Evolutionary conservation across 2,888 invertebrate species (phyloP).

Genomic region (Apamea anceps): DNA sequence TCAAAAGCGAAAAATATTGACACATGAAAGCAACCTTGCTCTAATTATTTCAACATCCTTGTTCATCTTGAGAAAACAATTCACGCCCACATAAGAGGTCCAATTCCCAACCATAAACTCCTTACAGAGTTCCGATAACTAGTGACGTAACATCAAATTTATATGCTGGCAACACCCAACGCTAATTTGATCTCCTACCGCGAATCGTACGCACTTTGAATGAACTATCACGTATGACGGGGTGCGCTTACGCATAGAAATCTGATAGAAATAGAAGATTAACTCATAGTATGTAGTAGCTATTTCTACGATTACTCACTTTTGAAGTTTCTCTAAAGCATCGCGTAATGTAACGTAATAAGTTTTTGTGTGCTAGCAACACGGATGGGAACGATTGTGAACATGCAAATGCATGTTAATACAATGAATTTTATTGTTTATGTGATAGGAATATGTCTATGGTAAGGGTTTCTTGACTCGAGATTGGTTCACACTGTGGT

Average conservation of each 20-base stretch:
- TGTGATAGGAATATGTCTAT: slow-evolving; percentile 34
- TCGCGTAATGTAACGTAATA: slow-evolving; percentile 60
- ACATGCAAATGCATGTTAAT: slow-evolving; percentile 57
- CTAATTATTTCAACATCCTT: slow-evolving; percentile 50
- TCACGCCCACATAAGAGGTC: slow-evolving; percentile 41
- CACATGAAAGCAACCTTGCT: slow-evolving; percentile 47
- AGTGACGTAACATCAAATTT: slow-evolving; percentile 55
- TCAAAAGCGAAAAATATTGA: slow-evolving; percentile 9
- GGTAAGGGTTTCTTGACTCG: slow-evolving; percentile 2
- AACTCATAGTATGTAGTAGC: slow-evolving; percentile 41
- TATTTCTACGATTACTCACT: slow-evolving; percentile 54
- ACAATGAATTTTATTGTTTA: slow-evolving; percentile 48
- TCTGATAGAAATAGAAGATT: slow-evolving; percentile 54
- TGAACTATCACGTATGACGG: slow-evolving; percentile 57
- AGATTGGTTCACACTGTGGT: slow-evolving; percentile 38
- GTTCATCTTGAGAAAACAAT: slow-evolving; percentile 41
- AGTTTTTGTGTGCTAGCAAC: slow-evolving; percentile 49
- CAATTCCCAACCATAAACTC: slow-evolving; percentile 28
- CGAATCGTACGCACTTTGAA: slow-evolving; percentile 53
- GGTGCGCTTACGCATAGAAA: slow-evolving; percentile 62
- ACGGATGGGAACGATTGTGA: slow-evolving; percentile 55
- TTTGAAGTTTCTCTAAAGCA: slow-evolving; percentile 54
- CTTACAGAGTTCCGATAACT: slow-evolving; percentile 48
- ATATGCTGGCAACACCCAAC: slow-evolving; percentile 53
- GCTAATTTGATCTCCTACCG: slow-evolving; percentile 66